Evolutionary conservation across 2,888 invertebrate species (phyloP), one percentile per base, ranked within the genome.

Genomic region (Metallyticus violacea): DNA sequence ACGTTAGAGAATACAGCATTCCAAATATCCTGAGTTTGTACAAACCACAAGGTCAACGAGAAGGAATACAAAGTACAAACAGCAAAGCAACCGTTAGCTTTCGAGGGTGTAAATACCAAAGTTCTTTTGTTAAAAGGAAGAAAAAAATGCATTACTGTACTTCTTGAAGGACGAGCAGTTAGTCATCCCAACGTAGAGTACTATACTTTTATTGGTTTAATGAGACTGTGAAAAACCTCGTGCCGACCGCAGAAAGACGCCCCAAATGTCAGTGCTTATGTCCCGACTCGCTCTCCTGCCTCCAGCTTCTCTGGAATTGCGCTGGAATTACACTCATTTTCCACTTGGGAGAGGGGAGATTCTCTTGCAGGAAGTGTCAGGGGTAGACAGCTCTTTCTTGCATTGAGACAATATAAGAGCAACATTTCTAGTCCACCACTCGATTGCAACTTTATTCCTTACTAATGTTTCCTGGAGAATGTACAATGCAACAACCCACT

Each of bases 191-290:
- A 15, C 40, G 40, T 9, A 62, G 40, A 62, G 40, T 83, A 76
- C 83, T 76, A 76, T 77, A 77, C 76, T 83, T 83, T 83, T 83
- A 83, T 83, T 83, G 83, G 83, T 83, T 83, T 83, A 83, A 83
- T 83, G 83, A 83, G 77, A 83, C 83, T 77, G 77, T 27, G 83
- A 83, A 62, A 62, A 62, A 62, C 40, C 40, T 40, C 40, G 40
- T 62, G 40, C 40, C 40, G 40, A 62, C 40, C 40, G 40, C 40
- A 62, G 40, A 62, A 62, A 62, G 40, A 62, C 40, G 76, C 29
- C 82, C 26, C 82, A 26, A 77, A 76, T 77, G 83, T 81, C 81
- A 83, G 26, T 28, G 81, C 30, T 81, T 81, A 26, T 81, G 25
- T 29, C 29, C 30, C 26, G n/a, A 6, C 80, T 80, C 28, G n/a